Evolutionary conservation across 2,888 invertebrate species (phyloP).

Genomic region (Dryocosmus kuriphilus): DNA sequence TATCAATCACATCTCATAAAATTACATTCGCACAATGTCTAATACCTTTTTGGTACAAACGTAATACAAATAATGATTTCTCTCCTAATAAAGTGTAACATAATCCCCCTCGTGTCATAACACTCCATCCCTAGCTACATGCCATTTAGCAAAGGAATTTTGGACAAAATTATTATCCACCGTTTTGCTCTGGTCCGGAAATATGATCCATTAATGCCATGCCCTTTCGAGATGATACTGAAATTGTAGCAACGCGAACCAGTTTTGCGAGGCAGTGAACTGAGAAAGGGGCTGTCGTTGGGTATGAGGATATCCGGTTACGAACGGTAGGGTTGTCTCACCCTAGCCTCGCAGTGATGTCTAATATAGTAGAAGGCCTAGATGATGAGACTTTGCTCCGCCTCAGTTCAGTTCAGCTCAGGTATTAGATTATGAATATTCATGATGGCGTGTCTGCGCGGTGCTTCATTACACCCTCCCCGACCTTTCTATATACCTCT

Average conservation of each 20-base stretch:
- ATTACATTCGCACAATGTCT: not conserved
- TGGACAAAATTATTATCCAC: not conserved
- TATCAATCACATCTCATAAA: not conserved
- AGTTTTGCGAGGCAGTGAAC: constrained; percentile 23
- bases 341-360: constrained; percentile 63
- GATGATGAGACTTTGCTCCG: constrained; percentile 68
- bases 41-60: not conserved
- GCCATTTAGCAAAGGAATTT: constrained; percentile 3
- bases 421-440: constrained; percentile 78
- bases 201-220: constrained; percentile 18
- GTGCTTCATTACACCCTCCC: constrained; percentile 77
- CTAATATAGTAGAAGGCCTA: constrained; percentile 75
- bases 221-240: constrained; percentile 13
- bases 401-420: constrained; percentile 74
- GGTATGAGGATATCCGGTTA: constrained; percentile 57
- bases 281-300: constrained; percentile 46
- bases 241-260: constrained; percentile 14
- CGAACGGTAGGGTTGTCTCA: constrained; percentile 59
- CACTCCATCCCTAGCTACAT: not conserved
- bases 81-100: not conserved
- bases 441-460: constrained; percentile 77
- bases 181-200: not conserved
- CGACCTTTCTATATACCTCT: constrained; percentile 52
- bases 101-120: not conserved
- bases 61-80: not conserved